Evolutionary conservation across 2,888 invertebrate genomes (phyloP).

Genomic region (Hofmannophila pseudospretella): DNA sequence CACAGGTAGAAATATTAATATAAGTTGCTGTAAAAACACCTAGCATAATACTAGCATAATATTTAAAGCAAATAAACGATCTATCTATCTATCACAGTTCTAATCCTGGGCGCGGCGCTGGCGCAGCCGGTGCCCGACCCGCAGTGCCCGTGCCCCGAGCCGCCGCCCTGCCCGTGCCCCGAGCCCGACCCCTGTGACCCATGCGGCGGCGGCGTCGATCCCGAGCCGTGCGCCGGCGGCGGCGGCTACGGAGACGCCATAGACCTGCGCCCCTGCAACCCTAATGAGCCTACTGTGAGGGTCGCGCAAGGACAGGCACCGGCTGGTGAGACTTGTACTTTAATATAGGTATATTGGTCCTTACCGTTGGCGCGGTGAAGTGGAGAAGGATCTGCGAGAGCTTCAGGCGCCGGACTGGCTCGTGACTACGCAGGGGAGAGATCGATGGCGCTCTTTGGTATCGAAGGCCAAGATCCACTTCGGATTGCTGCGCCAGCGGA

Average conservation of each 20-base stretch:
- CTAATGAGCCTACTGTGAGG: constrained; percentile 31
- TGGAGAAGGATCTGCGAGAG: too few relatives aligned
- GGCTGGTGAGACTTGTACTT: constrained; percentile 35
- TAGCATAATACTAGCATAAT: too few relatives aligned
- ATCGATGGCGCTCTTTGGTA: too few relatives aligned
- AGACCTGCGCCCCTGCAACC: constrained; percentile 41
- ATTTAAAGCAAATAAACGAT: too few relatives aligned
- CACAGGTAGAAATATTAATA: too few relatives aligned
- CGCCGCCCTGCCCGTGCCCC: constrained; percentile 15
- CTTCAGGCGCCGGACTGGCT: neutral
- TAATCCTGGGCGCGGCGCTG: constrained; percentile 41
- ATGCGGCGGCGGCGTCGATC: constrained; percentile 2
- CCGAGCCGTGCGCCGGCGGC: too few relatives aligned
- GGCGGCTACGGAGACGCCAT: too few relatives aligned
- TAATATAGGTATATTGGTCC: neutral
- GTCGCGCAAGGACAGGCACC: constrained; percentile 48
- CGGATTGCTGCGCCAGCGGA: too few relatives aligned
- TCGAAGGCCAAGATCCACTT: too few relatives aligned
- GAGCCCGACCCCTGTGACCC: constrained; percentile 1
- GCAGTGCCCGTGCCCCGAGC: constrained; percentile 9
- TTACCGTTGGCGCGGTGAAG: neutral
- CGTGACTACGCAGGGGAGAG: too few relatives aligned
- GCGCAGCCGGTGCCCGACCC: constrained; percentile 44
- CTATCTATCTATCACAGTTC: constrained; percentile 44
- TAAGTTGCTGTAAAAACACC: too few relatives aligned